These are phyloP conservation scores for Otolemur crassicaudatus DNA, from an alignment of 2,797 vertebrate genomes.

Conservation along the genomic window DNA sequence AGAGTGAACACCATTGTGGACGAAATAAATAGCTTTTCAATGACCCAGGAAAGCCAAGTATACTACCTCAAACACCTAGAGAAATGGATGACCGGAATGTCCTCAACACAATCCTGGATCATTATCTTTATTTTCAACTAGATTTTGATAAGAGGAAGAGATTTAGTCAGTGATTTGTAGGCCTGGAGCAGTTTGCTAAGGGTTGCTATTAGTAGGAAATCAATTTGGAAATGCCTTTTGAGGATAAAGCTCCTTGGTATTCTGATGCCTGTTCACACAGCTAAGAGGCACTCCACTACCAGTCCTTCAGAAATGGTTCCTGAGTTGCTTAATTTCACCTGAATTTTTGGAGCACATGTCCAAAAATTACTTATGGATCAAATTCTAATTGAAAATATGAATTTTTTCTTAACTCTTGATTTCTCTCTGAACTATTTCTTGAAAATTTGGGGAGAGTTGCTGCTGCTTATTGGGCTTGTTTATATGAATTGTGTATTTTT, in stretches of 20 bases:
- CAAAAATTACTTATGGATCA: not conserved
- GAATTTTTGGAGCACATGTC: not conserved
- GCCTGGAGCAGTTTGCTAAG: not conserved
- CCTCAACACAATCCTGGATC: not conserved
- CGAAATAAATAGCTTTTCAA: not conserved
- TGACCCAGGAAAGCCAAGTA: not conserved
- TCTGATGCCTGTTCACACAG: constrained; percentile 3
- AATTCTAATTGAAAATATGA: constrained; percentile 28
- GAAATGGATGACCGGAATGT: not conserved
- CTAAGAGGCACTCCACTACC: not conserved
- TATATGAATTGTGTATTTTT: not conserved
- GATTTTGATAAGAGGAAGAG: constrained; percentile 45
- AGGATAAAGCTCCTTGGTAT: not conserved
- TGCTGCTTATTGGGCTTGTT: not conserved
- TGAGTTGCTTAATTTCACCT: not conserved
- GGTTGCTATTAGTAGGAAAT: constrained; percentile 46
- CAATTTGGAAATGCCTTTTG: constrained; percentile 58
- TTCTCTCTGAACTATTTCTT: not conserved
- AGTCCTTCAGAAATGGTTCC: not conserved
- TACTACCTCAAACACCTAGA: not conserved
- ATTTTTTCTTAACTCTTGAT: not conserved
- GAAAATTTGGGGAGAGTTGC: not conserved
- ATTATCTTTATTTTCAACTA: constrained; percentile 42
- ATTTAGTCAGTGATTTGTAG: constrained; percentile 16
- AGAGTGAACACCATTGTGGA: not conserved